These are phyloP conservation scores for Caradrina kadenii DNA, from an alignment of 2,888 invertebrate species.

Conservation along the genomic window DNA sequence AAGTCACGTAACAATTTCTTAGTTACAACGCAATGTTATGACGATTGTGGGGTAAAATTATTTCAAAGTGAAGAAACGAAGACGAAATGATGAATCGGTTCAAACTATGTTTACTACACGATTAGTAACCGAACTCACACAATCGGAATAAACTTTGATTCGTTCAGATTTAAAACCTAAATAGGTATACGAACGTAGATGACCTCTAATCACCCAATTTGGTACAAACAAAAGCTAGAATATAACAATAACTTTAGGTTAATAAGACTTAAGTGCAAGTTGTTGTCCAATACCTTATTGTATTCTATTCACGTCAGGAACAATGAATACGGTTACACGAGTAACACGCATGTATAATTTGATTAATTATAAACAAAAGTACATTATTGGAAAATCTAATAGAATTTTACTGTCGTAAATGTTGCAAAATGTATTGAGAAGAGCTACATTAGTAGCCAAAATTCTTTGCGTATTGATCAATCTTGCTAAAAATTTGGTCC, in stretches of 20 bases:
- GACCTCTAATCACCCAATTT: neutral
- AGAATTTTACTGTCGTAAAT: neutral
- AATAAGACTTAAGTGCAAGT: slow-evolving; percentile 2
- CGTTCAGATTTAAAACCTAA: neutral
- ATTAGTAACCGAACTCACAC: neutral
- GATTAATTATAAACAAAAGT: neutral
- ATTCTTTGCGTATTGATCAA: neutral
- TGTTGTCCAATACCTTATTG: slow-evolving; percentile 23
- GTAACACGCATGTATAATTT: slow-evolving; percentile 9
- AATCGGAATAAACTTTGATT: neutral
- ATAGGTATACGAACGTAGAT: neutral
- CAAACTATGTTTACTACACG: neutral
- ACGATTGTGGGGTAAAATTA: neutral
- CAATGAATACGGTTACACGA: slow-evolving; percentile 1
- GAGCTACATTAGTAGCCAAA: neutral
- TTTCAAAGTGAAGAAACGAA: neutral
- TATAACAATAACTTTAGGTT: slow-evolving; percentile 18
- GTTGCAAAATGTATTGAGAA: neutral
- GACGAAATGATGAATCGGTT: neutral
- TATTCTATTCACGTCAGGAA: slow-evolving; percentile 18
- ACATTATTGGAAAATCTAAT: neutral
- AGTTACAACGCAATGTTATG: slow-evolving; percentile 8
- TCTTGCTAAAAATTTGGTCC: neutral
- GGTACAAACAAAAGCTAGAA: neutral
- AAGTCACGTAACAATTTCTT: slow-evolving; percentile 45